Conservation (phyloP, 1,140 invertebrate genomes). For the Pogonognathellus flavescens region DNA sequence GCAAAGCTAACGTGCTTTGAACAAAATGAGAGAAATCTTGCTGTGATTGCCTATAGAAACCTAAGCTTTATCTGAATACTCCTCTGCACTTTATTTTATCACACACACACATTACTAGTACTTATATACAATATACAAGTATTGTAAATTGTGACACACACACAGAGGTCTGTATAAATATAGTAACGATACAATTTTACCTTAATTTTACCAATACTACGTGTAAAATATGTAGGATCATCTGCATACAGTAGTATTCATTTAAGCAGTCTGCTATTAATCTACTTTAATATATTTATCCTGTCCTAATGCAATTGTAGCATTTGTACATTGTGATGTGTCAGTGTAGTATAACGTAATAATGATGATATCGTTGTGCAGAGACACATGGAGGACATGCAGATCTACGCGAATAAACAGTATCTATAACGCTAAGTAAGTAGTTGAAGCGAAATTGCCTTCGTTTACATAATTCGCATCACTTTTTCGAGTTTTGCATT, state of each 20-base stretch:
- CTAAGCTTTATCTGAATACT: too few relatives aligned
- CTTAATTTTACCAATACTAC: not conserved
- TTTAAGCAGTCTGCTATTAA: too few relatives aligned
- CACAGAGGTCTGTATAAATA: not conserved
- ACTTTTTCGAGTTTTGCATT: not conserved
- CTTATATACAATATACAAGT: not conserved
- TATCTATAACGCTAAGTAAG: too few relatives aligned
- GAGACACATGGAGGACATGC: not conserved
- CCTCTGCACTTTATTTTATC: too few relatives aligned
- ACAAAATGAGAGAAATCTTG: conserved; percentile 33
- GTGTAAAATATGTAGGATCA: not conserved
- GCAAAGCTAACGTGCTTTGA: conserved; percentile 3
- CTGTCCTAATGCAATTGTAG: too few relatives aligned
- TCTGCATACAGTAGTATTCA: too few relatives aligned
- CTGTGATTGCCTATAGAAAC: not conserved
- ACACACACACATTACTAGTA: too few relatives aligned
- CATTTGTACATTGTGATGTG: too few relatives aligned
- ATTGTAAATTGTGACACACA: not conserved
- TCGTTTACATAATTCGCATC: conserved; percentile 19
- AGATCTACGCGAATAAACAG: too few relatives aligned
- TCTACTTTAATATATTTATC: too few relatives aligned
- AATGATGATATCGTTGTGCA: conserved; percentile 6
- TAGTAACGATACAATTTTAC: not conserved
- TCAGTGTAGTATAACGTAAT: not conserved
- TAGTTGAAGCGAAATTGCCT: too few relatives aligned